Conservation (phyloP, 2,888 invertebrate species). For the Lingula anatina region DNA sequence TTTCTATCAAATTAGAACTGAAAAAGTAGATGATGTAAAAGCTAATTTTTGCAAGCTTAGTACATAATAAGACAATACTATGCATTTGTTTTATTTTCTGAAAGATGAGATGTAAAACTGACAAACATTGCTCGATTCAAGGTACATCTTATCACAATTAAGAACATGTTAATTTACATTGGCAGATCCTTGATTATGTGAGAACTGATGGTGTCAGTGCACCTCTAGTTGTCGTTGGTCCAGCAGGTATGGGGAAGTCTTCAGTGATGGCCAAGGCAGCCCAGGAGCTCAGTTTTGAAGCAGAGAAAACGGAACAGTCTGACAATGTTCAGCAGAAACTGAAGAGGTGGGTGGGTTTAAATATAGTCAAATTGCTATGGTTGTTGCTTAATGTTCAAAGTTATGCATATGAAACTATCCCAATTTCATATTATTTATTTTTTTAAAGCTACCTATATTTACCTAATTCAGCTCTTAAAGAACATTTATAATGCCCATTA, state of each 20-base stretch:
- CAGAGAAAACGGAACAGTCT: slow-evolving; percentile 2
- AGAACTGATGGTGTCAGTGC: slow-evolving; percentile 4
- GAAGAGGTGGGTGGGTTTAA: no score
- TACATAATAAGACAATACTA: no score
- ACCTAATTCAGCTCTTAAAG: no score
- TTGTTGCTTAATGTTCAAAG: no score
- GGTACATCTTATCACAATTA: not conserved
- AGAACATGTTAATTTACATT: not conserved
- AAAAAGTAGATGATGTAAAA: no score
- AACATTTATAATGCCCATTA: not conserved
- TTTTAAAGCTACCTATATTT: no score
- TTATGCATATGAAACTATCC: no score
- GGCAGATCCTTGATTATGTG: slow-evolving; percentile 12
- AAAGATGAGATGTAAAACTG: not conserved
- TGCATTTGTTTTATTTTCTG: no score
- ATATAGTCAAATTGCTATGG: no score
- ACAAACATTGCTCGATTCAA: not conserved
- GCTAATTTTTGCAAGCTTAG: no score
- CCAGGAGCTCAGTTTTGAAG: slow-evolving; percentile 6
- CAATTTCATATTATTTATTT: no score
- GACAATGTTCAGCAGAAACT: slow-evolving; percentile 4
- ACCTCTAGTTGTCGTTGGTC: slow-evolving; percentile 15
- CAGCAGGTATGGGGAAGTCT: slow-evolving; percentile 15
- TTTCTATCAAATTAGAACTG: no score
- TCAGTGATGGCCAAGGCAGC: slow-evolving; percentile 15